phyloP scores from a whole-genome alignment of 1,140 invertebrate species.

The Glossosoma conforme region DNA sequence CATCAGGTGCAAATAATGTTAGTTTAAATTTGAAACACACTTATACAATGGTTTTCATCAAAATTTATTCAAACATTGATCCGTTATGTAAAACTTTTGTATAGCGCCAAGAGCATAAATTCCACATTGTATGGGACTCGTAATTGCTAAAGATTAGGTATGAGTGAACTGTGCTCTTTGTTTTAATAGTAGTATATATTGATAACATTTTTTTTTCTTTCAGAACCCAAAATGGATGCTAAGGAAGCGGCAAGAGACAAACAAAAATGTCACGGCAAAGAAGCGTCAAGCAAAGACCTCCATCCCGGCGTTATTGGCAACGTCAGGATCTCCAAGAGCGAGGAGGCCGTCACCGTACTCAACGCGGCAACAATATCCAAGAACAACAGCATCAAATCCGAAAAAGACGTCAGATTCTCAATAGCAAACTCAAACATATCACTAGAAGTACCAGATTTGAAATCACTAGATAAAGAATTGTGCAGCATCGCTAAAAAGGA shows the following conservation, averaged over 20 bases:
- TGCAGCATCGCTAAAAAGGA: conserved; percentile 8
- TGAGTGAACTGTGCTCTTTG: too few species aligned
- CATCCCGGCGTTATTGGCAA: conserved; percentile 14
- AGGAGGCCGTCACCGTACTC: conserved; percentile 19
- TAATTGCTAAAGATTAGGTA: too few species aligned
- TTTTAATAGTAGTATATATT: too few species aligned
- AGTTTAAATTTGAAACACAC: too few species aligned
- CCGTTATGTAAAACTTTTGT: too few species aligned
- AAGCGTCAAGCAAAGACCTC: conserved; percentile 36
- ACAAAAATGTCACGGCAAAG: conserved; percentile 30
- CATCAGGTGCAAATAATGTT: too few species aligned
- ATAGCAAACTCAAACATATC: neutral
- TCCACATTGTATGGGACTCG: too few species aligned
- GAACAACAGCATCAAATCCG: conserved; percentile 36
- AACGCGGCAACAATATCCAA: conserved; percentile 14
- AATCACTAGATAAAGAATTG: conserved; percentile 16
- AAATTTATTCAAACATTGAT: too few species aligned
- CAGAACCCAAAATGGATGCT: conserved; percentile 23
- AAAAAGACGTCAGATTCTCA: conserved; percentile 34
- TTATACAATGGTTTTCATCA: too few species aligned
- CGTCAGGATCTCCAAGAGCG: conserved; percentile 27
- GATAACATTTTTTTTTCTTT: too few species aligned
- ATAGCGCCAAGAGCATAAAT: too few species aligned
- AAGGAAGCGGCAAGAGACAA: conserved; percentile 17
- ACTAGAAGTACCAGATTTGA: conserved; percentile 20